Evolutionary conservation across 2,888 invertebrate genomes (phyloP), one percentile per base, ranked within the genome.

Genomic region (Nasonovia ribisnigri): DNA sequence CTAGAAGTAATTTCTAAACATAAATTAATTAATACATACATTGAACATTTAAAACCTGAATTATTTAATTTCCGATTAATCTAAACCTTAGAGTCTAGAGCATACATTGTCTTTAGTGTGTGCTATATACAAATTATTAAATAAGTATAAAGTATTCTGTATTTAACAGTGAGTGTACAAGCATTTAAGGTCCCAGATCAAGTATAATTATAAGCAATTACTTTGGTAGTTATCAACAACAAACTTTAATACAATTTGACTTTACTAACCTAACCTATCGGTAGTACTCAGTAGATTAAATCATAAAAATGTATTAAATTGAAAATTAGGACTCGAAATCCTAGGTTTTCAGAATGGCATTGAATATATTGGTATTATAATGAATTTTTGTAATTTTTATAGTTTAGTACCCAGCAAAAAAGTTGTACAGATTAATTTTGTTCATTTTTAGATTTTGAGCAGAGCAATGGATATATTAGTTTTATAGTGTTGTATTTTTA

Each of bases 1-100:
- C 98, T 95, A 98, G 98, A 29, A 99, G 96, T 91, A 99, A 96
- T 94, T 97, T 97, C 97, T 98, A 96, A 95, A 60, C 89, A 94
- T 10, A 94, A 87, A 94, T 46, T 6, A 6, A 54, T 8, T 24
- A 54, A 54, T 54, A 77, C 36, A 36, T 16, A 67, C 24, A 54
- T 54, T 67, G 8, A 36, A 67, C 60, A 67, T 67, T 5, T 67
- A 16, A 16, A 67, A 67, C 5, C 16, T 13, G 13, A n/a, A 67
- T 16, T 36, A 67, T 67, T 67, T n/a, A 67, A 67, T n/a, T n/a
- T 29, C 29, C 29, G 5, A 29, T 60, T 29, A 60, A 11, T 46
- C 46, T 46, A 46, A 6, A 46, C 46, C 8, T 46, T 4, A 46
- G 46, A 46, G 5, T 4, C 11, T 67, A 67, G n/a, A n/a, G 13